Evolutionary conservation across 2,113 vertebrate species (phyloP).

Genomic region (Osmerus mordax): DNA sequence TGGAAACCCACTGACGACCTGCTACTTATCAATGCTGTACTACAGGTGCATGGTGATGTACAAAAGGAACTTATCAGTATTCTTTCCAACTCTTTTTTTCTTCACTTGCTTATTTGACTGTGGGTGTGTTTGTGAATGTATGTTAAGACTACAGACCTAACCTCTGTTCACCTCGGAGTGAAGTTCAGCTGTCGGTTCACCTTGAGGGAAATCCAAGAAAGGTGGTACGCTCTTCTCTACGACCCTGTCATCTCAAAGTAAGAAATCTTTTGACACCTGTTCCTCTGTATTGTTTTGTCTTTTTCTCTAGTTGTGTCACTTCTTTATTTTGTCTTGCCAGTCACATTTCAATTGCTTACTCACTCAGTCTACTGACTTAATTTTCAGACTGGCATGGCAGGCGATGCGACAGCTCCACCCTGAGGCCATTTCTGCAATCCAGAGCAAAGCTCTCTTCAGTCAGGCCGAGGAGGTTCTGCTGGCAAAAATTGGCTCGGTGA

Average conservation of each 20-base stretch:
- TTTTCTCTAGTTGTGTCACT: background rate
- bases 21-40: slow-evolving; percentile 88
- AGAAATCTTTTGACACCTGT: slow-evolving; percentile 44
- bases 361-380: background rate
- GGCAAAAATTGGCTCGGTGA: slow-evolving; percentile 88
- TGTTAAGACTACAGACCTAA: slow-evolving; percentile 87
- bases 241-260: slow-evolving; percentile 97
- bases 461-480: slow-evolving; percentile 89
- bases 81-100: background rate
- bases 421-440: slow-evolving; percentile 91
- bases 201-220: slow-evolving; percentile 89
- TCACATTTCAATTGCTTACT: background rate
- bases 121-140: background rate
- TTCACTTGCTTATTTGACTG: background rate
- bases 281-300: background rate
- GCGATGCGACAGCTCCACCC: slow-evolving; percentile 96
- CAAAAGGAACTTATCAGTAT: background rate
- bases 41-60: slow-evolving; percentile 75
- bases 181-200: slow-evolving; percentile 97
- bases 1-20: slow-evolving; percentile 94
- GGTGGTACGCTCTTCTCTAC: slow-evolving; percentile 93
- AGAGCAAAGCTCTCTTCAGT: slow-evolving; percentile 94
- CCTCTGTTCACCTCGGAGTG: slow-evolving; percentile 88
- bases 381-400: slow-evolving; percentile 85
- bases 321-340: background rate